Conservation (phyloP, 92 coral and sea anemone genomes). For the Epizoanthus rinbou region DNA sequence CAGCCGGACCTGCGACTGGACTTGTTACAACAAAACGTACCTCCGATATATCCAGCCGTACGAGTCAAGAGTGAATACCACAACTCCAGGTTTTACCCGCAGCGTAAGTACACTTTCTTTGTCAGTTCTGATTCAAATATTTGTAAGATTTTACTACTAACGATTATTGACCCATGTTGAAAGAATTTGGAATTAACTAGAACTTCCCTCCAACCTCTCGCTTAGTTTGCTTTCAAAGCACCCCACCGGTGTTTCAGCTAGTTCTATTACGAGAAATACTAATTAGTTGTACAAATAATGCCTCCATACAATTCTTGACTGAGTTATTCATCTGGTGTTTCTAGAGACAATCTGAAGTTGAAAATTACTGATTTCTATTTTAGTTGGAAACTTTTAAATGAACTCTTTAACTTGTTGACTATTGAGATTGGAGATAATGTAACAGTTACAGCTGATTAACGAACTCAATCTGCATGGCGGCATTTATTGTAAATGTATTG, state of each 20-base stretch:
- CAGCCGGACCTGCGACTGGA: background rate
- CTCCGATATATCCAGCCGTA: background rate
- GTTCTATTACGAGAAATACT: background rate
- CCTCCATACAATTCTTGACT: too few relatives aligned
- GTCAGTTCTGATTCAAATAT: background rate
- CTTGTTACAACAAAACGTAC: background rate
- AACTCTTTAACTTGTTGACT: too few relatives aligned
- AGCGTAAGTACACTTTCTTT: constrained; percentile 25
- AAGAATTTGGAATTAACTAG: background rate
- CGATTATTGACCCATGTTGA: too few relatives aligned
- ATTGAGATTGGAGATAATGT: too few relatives aligned
- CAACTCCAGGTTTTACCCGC: constrained; percentile 26
- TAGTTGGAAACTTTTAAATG: too few relatives aligned
- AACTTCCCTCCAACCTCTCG: background rate
- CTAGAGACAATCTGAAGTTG: too few relatives aligned
- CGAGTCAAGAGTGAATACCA: constrained; percentile 33
- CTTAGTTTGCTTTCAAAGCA: background rate
- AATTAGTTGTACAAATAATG: background rate
- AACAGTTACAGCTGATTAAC: too few relatives aligned
- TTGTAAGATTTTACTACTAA: too few relatives aligned
- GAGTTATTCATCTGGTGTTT: too few relatives aligned
- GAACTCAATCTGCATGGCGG: too few relatives aligned
- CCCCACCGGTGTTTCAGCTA: constrained; percentile 14
- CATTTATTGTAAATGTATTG: too few relatives aligned
- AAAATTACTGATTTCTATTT: too few relatives aligned